Conservation (phyloP, 2,888 invertebrate genomes). For the Hemithea aestivaria region DNA sequence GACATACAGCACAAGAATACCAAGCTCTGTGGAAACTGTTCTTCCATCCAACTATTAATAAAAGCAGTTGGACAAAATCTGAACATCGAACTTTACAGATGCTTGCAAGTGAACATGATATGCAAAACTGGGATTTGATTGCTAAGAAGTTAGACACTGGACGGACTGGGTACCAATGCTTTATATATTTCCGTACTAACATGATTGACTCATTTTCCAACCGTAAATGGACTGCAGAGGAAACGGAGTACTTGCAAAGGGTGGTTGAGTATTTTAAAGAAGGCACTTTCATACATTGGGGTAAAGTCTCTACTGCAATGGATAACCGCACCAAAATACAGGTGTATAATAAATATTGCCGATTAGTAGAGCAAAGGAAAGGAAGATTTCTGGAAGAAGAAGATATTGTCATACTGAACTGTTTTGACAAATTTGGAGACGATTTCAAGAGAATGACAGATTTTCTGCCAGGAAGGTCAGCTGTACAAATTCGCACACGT, state of each 20-base stretch:
- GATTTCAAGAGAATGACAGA: conserved; percentile 80
- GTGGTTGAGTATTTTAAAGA: conserved; percentile 81
- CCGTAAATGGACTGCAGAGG: conserved; percentile 82
- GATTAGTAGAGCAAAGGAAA: conserved; percentile 65
- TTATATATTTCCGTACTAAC: conserved; percentile 81
- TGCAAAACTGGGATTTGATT: conserved; percentile 84
- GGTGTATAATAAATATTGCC: conserved; percentile 79
- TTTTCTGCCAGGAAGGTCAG: conserved; percentile 81
- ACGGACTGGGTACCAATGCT: conserved; percentile 84
- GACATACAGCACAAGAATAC: conserved; percentile 83
- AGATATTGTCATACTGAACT: conserved; percentile 81
- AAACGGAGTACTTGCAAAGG: conserved; percentile 82
- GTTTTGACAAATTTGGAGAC: conserved; percentile 79
- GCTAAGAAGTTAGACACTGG: conserved; percentile 75
- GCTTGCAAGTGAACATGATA: conserved; percentile 50
- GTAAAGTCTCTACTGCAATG: conserved; percentile 81
- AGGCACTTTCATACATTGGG: conserved; percentile 87
- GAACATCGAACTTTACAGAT: conserved; percentile 49
- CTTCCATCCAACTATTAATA: conserved; percentile 84
- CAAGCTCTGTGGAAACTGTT: conserved; percentile 85
- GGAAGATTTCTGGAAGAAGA: conserved; percentile 83
- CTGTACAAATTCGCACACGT: conserved; percentile 80
- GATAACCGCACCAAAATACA: conserved; percentile 82
- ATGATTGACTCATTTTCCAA: conserved; percentile 46
- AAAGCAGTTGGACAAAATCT: conserved; percentile 44